Evolutionary conservation across 2,888 invertebrate genomes (phyloP).

Genomic region (Choreutis nemorana): DNA sequence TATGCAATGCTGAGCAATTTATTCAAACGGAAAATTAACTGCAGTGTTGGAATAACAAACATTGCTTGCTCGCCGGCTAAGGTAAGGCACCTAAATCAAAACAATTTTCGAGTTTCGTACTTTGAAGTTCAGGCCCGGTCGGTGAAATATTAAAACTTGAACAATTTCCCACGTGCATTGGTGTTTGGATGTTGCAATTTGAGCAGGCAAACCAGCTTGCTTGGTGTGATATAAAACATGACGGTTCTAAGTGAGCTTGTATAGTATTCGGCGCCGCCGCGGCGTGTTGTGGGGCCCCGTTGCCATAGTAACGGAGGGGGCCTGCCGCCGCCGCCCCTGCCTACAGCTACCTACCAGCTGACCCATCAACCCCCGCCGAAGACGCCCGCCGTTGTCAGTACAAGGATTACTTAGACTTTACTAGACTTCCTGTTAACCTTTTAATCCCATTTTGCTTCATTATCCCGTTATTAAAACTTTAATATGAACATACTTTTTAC

Average conservation of each 20-base stretch:
- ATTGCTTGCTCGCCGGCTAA: too few relatives aligned
- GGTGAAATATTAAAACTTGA: constrained; percentile 46
- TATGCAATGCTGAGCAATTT: too few relatives aligned
- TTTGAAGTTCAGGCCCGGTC: too few relatives aligned
- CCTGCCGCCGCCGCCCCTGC: constrained; percentile 22
- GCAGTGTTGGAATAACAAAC: too few relatives aligned
- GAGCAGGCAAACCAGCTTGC: constrained; percentile 41
- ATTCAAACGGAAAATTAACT: too few relatives aligned
- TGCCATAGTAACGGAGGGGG: constrained; percentile 35
- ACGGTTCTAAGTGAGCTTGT: constrained; percentile 9
- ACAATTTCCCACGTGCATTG: constrained; percentile 30
- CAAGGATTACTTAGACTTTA: too few relatives aligned
- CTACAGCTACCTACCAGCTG: constrained; percentile 49
- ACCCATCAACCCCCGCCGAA: constrained; percentile 57
- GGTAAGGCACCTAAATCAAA: too few relatives aligned
- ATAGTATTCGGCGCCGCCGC: constrained; percentile 45
- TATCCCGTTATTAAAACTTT: not conserved
- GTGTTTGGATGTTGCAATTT: constrained; percentile 32
- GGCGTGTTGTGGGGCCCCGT: constrained; percentile 62
- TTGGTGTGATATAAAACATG: constrained; percentile 43
- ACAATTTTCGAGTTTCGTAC: too few relatives aligned
- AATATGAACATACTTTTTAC: constrained; percentile 4
- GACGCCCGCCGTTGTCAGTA: constrained; percentile 45
- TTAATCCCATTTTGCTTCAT: too few relatives aligned
- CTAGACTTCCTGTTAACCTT: too few relatives aligned